Evolutionary conservation across 1,140 invertebrate genomes (phyloP).

Genomic region (Aphaenogaster rudis): DNA sequence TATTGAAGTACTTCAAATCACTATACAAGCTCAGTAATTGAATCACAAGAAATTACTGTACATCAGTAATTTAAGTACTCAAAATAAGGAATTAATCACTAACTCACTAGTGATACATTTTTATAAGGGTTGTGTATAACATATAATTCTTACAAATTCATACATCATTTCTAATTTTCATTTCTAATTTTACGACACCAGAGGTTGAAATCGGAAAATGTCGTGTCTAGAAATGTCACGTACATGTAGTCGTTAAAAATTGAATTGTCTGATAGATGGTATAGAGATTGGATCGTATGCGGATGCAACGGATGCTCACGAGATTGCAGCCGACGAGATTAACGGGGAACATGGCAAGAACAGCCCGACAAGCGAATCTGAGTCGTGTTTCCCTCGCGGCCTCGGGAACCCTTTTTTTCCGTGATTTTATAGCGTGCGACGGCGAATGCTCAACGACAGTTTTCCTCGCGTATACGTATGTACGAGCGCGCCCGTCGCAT

Average conservation of each 20-base stretch:
- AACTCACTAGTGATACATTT: too few species aligned
- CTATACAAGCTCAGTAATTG: too few species aligned
- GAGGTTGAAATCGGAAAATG: not conserved
- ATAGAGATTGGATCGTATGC: slow-evolving; percentile 10
- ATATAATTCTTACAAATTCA: not conserved
- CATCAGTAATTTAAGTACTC: too few species aligned
- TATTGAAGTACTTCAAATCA: too few species aligned
- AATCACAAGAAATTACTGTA: too few species aligned
- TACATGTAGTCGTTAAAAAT: slow-evolving; percentile 37
- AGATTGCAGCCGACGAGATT: slow-evolving; percentile 40
- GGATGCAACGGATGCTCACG: slow-evolving; percentile 18
- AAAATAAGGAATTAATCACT: too few species aligned
- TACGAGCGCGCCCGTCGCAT: not conserved
- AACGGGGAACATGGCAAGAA: slow-evolving; percentile 33
- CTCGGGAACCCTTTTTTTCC: not conserved
- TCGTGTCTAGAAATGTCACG: not conserved
- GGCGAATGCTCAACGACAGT: slow-evolving; percentile 16
- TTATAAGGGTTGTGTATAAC: not conserved
- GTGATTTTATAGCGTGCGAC: slow-evolving; percentile 31
- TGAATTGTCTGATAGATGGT: slow-evolving; percentile 11
- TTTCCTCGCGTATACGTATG: not conserved
- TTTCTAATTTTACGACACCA: not conserved
- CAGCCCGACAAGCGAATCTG: slow-evolving; percentile 1
- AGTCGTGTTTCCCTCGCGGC: slow-evolving; percentile 15
- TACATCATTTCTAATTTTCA: not conserved